Conservation (phyloP, 2,797 vertebrate genomes). For the Tapirus indicus region DNA sequence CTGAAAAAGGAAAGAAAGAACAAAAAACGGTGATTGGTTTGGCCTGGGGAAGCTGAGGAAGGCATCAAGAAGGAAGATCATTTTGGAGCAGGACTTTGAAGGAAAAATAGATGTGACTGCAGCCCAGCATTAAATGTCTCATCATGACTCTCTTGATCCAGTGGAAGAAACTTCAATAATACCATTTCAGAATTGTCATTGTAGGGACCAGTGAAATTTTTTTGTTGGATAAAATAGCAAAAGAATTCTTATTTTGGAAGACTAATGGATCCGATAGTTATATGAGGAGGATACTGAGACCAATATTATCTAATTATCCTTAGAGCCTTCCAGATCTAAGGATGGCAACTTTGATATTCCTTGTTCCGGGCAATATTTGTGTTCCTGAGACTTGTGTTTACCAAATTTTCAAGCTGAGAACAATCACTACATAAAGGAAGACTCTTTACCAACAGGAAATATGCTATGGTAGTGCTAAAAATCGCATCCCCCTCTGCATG, state of each 20-base stretch:
- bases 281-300: background rate
- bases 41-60: too few relatives aligned
- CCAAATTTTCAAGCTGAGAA: background rate
- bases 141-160: background rate
- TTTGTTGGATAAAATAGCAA: background rate
- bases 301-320: background rate
- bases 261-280: background rate
- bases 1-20: background rate
- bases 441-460: background rate
- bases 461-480: background rate
- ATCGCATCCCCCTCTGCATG: too few relatives aligned
- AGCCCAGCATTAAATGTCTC: background rate
- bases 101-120: background rate
- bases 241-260: background rate
- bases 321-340: background rate
- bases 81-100: background rate
- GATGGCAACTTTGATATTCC: background rate
- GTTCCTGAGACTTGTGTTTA: background rate
- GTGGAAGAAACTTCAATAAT: too few relatives aligned
- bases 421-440: background rate
- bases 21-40: too few relatives aligned
- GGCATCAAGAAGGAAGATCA: background rate
- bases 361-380: background rate
- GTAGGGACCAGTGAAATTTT: background rate
- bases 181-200: background rate